Percentiles rank a stretch among this genome's conserved stretches.
phyloP scores from a whole-genome alignment of 2,113 vertebrate genomes.

The Paraplagusia blochii region DNA sequence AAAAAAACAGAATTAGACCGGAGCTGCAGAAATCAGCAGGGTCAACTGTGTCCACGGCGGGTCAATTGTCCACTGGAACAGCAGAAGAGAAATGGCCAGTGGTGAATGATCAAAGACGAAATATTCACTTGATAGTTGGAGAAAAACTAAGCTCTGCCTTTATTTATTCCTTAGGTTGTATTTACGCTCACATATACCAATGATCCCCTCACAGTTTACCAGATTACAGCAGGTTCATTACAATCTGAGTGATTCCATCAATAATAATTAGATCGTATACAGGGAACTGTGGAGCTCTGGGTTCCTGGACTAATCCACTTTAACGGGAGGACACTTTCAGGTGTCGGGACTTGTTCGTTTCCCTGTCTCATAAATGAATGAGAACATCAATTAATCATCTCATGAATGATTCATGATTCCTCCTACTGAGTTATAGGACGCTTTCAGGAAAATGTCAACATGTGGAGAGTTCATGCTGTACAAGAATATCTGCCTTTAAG shows the following conservation, averaged over 20 bases:
- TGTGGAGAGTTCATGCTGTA: constrained; percentile 12
- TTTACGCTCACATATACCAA: too few relatives aligned
- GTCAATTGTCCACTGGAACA: background rate
- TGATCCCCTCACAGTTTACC: too few relatives aligned
- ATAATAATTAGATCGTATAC: constrained; percentile 55
- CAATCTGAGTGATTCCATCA: constrained; percentile 47
- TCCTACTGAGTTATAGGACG: constrained; percentile 23
- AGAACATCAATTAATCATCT: constrained; percentile 73
- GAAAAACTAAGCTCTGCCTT: too few relatives aligned
- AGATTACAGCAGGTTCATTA: constrained; percentile 5
- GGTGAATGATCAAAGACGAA: constrained; percentile 8
- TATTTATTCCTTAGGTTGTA: too few relatives aligned
- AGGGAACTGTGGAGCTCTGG: constrained; percentile 59
- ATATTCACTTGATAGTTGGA: too few relatives aligned
- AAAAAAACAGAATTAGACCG: constrained; percentile 11
- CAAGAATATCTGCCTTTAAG: constrained; percentile 7
- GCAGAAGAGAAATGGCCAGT: background rate
- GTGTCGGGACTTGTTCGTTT: constrained; percentile 58
- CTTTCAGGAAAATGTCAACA: constrained; percentile 16
- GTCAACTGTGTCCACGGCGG: constrained; percentile 7
- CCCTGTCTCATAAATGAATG: constrained; percentile 66
- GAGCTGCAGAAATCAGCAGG: constrained; percentile 16
- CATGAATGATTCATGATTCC: constrained; percentile 62
- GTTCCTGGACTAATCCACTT: constrained; percentile 74
- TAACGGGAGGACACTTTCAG: constrained; percentile 65